Evolutionary conservation across 2,888 invertebrate genomes (phyloP).

Genomic region (Rhagonycha lutea): DNA sequence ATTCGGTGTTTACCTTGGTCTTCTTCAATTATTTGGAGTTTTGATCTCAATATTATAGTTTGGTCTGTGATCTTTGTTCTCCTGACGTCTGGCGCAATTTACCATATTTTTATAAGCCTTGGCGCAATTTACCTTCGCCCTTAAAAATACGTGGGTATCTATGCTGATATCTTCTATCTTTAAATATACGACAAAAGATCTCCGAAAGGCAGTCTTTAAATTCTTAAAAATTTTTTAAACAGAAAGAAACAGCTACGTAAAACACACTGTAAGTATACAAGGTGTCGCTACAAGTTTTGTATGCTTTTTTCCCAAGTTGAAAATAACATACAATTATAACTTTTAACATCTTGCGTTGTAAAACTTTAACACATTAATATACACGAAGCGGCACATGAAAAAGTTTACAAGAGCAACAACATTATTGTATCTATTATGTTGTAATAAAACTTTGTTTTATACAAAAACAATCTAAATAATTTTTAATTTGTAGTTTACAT

Average conservation of each 20-base stretch:
- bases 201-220: neutral
- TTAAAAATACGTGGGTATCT: neutral
- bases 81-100: neutral
- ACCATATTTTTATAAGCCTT: neutral
- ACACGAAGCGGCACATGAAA: conserved; percentile 1
- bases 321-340: neutral
- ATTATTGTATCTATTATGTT: conserved; percentile 1
- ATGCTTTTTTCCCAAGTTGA: neutral
- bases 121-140: neutral
- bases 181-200: neutral
- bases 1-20: neutral
- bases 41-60: neutral
- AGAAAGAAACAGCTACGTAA: neutral
- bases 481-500: neutral
- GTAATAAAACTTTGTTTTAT: neutral
- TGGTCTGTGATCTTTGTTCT: neutral
- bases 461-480: neutral
- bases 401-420: conserved; percentile 3
- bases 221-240: neutral
- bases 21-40: neutral
- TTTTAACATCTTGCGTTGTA: neutral
- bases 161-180: neutral
- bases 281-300: neutral
- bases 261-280: neutral
- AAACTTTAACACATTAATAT: neutral